These are phyloP conservation scores for Bufo bufo DNA, from an alignment of 2,113 vertebrate genomes.

Conservation along the genomic window DNA sequence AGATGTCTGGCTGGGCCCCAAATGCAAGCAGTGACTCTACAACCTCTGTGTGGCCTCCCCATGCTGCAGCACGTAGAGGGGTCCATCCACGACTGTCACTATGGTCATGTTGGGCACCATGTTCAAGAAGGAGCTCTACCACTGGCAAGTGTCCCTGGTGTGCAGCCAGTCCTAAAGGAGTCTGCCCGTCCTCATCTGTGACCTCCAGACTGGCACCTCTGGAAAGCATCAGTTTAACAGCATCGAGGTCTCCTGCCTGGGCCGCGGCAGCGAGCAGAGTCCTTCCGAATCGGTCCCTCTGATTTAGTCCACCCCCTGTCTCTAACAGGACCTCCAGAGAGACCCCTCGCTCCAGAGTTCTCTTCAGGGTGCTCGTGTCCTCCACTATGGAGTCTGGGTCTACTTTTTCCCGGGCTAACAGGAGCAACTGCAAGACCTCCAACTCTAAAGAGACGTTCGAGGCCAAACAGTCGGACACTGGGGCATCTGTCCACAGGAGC, in stretches of 20 bases:
- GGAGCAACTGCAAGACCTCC: slow-evolving; percentile 73
- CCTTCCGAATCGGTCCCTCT: slow-evolving; percentile 66
- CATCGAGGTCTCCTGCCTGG: slow-evolving; percentile 67
- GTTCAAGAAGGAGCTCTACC: slow-evolving; percentile 67
- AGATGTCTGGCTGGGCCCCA: slow-evolving; percentile 75
- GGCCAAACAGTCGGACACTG: slow-evolving; percentile 58
- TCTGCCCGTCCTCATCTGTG: slow-evolving; percentile 76
- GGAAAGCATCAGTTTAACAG: slow-evolving; percentile 68
- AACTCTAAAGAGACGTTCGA: slow-evolving; percentile 66
- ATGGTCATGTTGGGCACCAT: slow-evolving; percentile 68
- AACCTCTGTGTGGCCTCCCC: slow-evolving; percentile 75
- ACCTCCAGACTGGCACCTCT: slow-evolving; percentile 70
- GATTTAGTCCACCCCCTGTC: slow-evolving; percentile 68
- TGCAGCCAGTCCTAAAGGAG: slow-evolving; percentile 72
- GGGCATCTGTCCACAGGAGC: slow-evolving; percentile 73
- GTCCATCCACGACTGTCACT: slow-evolving; percentile 79
- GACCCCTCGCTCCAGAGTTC: slow-evolving; percentile 63
- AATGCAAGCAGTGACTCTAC: slow-evolving; percentile 72
- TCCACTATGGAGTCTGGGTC: slow-evolving; percentile 27
- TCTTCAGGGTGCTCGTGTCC: slow-evolving; percentile 54
- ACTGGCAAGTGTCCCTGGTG: slow-evolving; percentile 72
- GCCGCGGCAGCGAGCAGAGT: slow-evolving; percentile 72
- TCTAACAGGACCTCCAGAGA: slow-evolving; percentile 69
- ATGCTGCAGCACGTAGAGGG: slow-evolving; percentile 76
- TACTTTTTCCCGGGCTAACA: slow-evolving; percentile 67